Evolutionary conservation across 2,113 vertebrate genomes (phyloP), one percentile per base, ranked within the genome.

Genomic region (Amphilophus citrinellus): DNA sequence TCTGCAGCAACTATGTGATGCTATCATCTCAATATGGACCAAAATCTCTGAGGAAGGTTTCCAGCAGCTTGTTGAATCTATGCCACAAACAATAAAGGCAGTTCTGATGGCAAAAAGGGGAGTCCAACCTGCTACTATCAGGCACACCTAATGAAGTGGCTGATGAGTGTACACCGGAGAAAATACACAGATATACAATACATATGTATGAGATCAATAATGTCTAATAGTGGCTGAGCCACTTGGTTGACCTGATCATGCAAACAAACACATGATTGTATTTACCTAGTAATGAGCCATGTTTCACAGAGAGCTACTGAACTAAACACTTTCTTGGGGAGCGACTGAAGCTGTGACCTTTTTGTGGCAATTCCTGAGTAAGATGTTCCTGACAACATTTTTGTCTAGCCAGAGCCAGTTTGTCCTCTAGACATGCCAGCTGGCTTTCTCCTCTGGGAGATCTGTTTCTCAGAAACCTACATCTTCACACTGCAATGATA

Each of bases 401-500:
- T 53, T 24, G 3, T 77, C 18, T 32, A 62, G 22, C 71, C 50
- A 56, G 44, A 73, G 53, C 35, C n/a, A 44, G 50, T 24, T 7
- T 47, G 50, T 83, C 76, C 14, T 20, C 32, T 50, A 80, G 27
- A 82, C 24, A 35, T 0, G 27, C 44, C 73, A 58, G 60, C 8
- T 35, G 20, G 17, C 15, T 22, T 73, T 62, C 44, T 20, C 76
- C 60, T 75, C 60, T 13, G 63, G 56, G 66, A 80, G 58, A 83
- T 82, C 62, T 10, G 5, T 83, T 77, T 89, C 86, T 78, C 75
- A 37, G 47, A 35, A 61, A 57, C 61, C 79, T 57, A 83, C 42
- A 35, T 86, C 50, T 27, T 39, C 65, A 84, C 82, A 76, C 81
- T 18, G 71, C 10, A 5, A 50, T 10, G 75, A 71, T 83, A 76